Conservation (phyloP, 2,888 invertebrate genomes). For the Mesodorylaimus sp. region DNA sequence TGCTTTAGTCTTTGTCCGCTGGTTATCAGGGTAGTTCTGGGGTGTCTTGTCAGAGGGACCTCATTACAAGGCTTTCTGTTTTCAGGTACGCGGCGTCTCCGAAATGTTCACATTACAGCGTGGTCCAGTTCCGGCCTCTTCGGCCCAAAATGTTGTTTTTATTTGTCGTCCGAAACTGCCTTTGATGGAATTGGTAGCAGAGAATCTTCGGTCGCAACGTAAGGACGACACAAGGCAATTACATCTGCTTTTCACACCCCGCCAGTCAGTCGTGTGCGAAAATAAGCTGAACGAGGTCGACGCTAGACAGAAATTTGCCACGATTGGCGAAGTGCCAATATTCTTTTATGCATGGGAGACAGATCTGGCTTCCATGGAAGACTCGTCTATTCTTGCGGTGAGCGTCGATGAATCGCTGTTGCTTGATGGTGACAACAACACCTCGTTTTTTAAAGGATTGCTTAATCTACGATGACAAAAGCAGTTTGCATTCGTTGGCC, state of each 20-base stretch:
- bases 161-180: background rate
- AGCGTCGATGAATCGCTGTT: background rate
- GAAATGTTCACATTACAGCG: conserved; percentile 6
- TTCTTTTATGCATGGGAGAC: conserved; percentile 2
- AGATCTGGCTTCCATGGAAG: conserved; percentile 9
- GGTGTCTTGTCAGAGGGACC: no score
- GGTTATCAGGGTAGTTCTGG: no score
- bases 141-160: conserved; percentile 6
- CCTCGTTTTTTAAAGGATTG: background rate
- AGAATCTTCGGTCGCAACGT: background rate
- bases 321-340: conserved; percentile 8
- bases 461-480: background rate
- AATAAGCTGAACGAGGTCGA: conserved; percentile 7
- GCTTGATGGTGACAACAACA: background rate
- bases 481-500: conserved; percentile 1
- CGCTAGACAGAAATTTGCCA: background rate
- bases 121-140: background rate
- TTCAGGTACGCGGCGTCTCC: conserved; percentile 4
- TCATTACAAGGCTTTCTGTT: no score
- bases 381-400: background rate
- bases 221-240: background rate
- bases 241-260: conserved; percentile 9
- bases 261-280: background rate
- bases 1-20: no score
- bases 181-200: background rate